Evolutionary conservation across 2,888 invertebrate genomes (phyloP).

Genomic region (Campaea margaritaria): DNA sequence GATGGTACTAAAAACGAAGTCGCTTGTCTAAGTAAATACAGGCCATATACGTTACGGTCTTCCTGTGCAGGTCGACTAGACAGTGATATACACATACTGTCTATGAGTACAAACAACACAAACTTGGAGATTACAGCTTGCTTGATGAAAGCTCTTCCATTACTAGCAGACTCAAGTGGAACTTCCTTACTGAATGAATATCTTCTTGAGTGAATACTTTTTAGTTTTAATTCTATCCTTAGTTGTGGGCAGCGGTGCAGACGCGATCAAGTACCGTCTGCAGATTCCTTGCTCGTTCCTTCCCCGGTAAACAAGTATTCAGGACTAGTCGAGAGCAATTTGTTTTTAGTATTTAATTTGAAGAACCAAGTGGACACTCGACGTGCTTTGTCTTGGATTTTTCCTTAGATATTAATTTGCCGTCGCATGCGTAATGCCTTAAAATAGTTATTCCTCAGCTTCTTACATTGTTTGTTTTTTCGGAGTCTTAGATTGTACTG

Average conservation of each 20-base stretch:
- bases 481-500: too few species aligned
- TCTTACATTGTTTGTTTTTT: too few species aligned
- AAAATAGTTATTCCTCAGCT: background rate
- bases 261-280: constrained; percentile 56
- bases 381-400: background rate
- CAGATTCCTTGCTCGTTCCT: constrained; percentile 33
- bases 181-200: constrained; percentile 16
- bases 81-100: too few species aligned
- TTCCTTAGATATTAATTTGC: background rate
- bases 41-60: too few species aligned
- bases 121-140: too few species aligned
- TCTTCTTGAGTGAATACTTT: constrained; percentile 34
- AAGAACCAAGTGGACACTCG: constrained; percentile 14
- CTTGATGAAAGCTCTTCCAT: too few species aligned
- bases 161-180: background rate
- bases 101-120: too few species aligned
- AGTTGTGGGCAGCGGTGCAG: constrained; percentile 55
- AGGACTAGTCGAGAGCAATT: constrained; percentile 45
- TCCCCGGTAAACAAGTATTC: constrained; percentile 52
- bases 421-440: background rate
- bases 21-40: too few species aligned
- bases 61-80: too few species aligned
- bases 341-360: constrained; percentile 25
- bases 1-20: too few species aligned
- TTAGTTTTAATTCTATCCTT: constrained; percentile 37